Evolutionary conservation across 1,140 invertebrate species (phyloP), one percentile per base, ranked within the genome.

Genomic region (Drosophila erecta): DNA sequence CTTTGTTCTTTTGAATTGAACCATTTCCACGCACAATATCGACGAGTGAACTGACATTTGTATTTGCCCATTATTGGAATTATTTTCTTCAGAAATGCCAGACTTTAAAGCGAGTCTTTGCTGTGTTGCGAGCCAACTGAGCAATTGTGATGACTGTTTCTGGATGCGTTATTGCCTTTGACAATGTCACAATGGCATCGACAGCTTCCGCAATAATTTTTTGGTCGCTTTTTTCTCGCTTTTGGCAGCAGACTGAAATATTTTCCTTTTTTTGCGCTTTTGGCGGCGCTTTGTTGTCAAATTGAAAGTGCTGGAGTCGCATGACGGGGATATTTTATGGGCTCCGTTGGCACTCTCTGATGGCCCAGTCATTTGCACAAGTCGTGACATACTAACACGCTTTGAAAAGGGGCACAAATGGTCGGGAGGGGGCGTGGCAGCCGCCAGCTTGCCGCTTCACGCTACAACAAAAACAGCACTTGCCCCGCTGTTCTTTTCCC

Each of bases 291-390:
- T 86, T 85, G 81, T 85, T 81, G 83, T 86, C 58, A 76, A 60
- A 66, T 76, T 54, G 47, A 75, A 74, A 62, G 60, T 73, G 58
- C 40, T 6, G 58, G 47, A 66, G 46, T 59, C 50, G 51, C 60
- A 54, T 71, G 71, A 66, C 51, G 47, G 51, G 69, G 54, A 87
- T 81, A 67, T 83, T 86, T 86, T 86, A 86, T 86, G 81, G 87
- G 83, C 81, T 86, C 61, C 66, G 79, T 87, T 81, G 81, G 83
- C 81, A 86, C 83, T 67, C 73, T 87, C 74, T 87, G 83, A 86
- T 86, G 81, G 83, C 81, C 61, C 75, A 76, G 83, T 87, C 83
- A 87, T 87, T 87, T 87, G 79, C 75, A 76, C 66, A 76, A 87
- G 75, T 87, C 84, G 83, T 86, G 83, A 86, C 83, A 87, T 54